Evolutionary conservation across 2,797 vertebrate genomes (phyloP).

Genomic region (Acrossocheilus wenchowensis): DNA sequence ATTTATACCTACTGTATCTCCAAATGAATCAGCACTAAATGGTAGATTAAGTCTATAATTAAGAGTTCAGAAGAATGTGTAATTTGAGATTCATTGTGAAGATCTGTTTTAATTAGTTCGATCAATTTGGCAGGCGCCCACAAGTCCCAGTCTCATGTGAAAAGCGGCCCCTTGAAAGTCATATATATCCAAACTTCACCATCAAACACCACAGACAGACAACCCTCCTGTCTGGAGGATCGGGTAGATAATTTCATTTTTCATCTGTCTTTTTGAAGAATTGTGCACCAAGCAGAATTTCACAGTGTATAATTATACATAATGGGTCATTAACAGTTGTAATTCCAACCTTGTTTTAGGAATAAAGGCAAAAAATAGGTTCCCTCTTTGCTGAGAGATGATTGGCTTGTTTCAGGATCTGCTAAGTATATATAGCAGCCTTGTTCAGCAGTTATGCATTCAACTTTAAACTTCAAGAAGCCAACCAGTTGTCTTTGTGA

Average conservation of each 20-base stretch:
- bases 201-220: slow-evolving; percentile 27
- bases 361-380: slow-evolving; percentile 62
- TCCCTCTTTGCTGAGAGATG: slow-evolving; percentile 57
- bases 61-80: slow-evolving; percentile 6
- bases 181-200: background rate
- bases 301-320: slow-evolving; percentile 75
- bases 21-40: slow-evolving; percentile 19
- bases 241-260: slow-evolving; percentile 19
- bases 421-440: slow-evolving; percentile 69
- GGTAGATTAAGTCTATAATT: slow-evolving; percentile 32
- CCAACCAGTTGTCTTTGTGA: slow-evolving; percentile 29
- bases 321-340: slow-evolving; percentile 68
- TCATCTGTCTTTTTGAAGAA: slow-evolving; percentile 61
- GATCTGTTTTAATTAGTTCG: slow-evolving; percentile 40
- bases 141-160: background rate
- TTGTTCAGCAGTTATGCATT: slow-evolving; percentile 57
- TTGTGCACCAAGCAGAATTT: slow-evolving; percentile 64
- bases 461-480: slow-evolving; percentile 36
- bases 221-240: background rate
- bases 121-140: slow-evolving; percentile 2
- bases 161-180: slow-evolving; percentile 3
- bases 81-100: slow-evolving; percentile 26
- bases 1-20: slow-evolving; percentile 21
- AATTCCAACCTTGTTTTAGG: slow-evolving; percentile 64
- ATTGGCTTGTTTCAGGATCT: slow-evolving; percentile 71